Percentiles rank a stretch among this genome's conserved stretches.
Conservation (phyloP, 2,797 vertebrate species). For the Lateolabrax maculatus region DNA sequence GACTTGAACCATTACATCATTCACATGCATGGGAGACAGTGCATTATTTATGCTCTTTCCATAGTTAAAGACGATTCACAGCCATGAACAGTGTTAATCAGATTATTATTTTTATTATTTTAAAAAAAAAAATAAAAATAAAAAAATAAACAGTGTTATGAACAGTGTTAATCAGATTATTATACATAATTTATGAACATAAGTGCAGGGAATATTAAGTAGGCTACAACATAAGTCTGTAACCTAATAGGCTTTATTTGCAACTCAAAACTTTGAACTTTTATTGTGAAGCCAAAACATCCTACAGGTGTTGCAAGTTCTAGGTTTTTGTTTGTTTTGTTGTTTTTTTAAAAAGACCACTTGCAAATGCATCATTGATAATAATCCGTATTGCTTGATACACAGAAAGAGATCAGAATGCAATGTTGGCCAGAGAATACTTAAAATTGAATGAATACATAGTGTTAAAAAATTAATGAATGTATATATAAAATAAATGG, state of each 20-base stretch:
- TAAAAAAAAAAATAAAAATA: too few species aligned
- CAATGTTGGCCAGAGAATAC: too few species aligned
- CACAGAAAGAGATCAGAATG: too few species aligned
- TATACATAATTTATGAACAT: too few species aligned
- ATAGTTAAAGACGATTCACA: conserved; percentile 5
- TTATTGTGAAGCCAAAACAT: not conserved
- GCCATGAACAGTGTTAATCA: too few species aligned
- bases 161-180: too few species aligned
- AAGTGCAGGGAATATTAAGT: not conserved
- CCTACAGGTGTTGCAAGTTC: conserved; percentile 1
- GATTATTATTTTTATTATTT: too few species aligned
- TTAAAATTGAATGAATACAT: not conserved
- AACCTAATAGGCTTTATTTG: not conserved
- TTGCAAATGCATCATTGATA: not conserved
- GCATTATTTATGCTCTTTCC: conserved; percentile 69
- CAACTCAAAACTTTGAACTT: not conserved
- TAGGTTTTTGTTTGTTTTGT: too few species aligned
- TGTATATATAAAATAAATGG: not conserved
- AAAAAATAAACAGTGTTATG: too few species aligned
- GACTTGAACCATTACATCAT: conserved; percentile 80
- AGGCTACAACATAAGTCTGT: too few species aligned
- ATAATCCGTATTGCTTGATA: not conserved
- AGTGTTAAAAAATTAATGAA: not conserved
- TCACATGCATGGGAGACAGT: conserved; percentile 56
- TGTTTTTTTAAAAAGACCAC: too few species aligned